Evolutionary conservation across 1,140 invertebrate species (phyloP), one percentile per base, ranked within the genome.

Genomic region (Lethocerus indicus): DNA sequence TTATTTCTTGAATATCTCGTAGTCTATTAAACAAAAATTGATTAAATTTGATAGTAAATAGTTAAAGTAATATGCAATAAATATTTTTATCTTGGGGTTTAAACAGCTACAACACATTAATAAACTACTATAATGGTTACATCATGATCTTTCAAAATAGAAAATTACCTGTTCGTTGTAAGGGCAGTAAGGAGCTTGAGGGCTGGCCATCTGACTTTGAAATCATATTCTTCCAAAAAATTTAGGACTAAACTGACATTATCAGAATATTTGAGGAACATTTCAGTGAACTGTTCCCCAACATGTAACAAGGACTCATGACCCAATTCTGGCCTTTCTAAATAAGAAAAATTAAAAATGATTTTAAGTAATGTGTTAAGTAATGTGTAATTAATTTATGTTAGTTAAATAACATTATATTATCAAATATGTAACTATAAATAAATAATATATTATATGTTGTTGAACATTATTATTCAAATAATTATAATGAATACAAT

Each of bases 281-380:
- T 96, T 72, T 98, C 95, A 4, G 95, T 95, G 61, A 99, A 98
- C 62, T 96, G 89, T 61, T 88, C 85, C 9, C 94, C 93, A 42
- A 83, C 63, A 51, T 67, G 66, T 42, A 54, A 59, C 1, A 62
- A 56, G 21, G 59, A 51, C 49, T 62, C 62, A 49, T 65, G 58
- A 39, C 75, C 69, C 24, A 71, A 65, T 23, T 67, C 67, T 59
- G 59, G 57, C 27, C 57, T 58, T 54, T 61, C 61, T 59, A 41
- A 27, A 55, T 56, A 58, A 53, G 41, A 25, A 29, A 51, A 39
- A 47, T n/a, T n/a, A n/a, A n/a, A n/a, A n/a, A n/a, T n/a, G n/a
- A n/a, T n/a, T n/a, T n/a, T n/a, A n/a, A n/a, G n/a, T n/a, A n/a
- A n/a, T n/a, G n/a, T n/a, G n/a, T n/a, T n/a, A n/a, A n/a, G n/a